Conservation (phyloP, 2,797 vertebrate species). For the Semotilus atromaculatus region DNA sequence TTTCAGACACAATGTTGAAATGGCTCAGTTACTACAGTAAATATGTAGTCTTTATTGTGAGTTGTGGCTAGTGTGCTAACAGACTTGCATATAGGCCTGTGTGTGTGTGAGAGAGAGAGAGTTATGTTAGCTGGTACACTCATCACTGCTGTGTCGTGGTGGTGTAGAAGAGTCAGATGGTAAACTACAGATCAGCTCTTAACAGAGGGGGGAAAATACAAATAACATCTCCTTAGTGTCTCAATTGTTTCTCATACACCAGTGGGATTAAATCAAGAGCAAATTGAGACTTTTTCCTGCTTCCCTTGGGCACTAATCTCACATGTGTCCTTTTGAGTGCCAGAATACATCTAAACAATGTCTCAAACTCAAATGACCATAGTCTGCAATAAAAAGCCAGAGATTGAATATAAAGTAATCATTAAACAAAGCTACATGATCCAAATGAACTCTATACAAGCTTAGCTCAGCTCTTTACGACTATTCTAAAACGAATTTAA, state of each 20-base stretch:
- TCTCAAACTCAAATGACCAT: neutral
- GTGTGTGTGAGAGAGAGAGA: neutral
- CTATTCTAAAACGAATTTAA: neutral
- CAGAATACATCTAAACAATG: neutral
- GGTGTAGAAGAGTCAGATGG: neutral
- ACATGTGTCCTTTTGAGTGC: neutral
- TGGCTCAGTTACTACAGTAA: neutral
- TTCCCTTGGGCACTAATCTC: neutral
- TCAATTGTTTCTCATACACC: neutral
- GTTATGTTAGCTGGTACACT: conserved; percentile 26
- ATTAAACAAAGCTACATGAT: neutral
- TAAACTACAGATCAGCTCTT: conserved; percentile 1
- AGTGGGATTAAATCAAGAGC: neutral
- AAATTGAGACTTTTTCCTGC: neutral
- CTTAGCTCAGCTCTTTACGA: no score
- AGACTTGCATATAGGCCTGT: neutral
- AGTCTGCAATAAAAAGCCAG: neutral
- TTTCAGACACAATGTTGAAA: neutral
- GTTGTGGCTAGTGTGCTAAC: neutral
- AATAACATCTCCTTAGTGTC: neutral
- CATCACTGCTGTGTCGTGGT: conserved; percentile 15
- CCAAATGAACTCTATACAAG: neutral
- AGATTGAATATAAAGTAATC: neutral
- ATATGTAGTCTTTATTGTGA: neutral
- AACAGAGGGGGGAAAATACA: neutral